Conservation (phyloP, 2,797 vertebrate species). For the Etheostoma perlongum region DNA sequence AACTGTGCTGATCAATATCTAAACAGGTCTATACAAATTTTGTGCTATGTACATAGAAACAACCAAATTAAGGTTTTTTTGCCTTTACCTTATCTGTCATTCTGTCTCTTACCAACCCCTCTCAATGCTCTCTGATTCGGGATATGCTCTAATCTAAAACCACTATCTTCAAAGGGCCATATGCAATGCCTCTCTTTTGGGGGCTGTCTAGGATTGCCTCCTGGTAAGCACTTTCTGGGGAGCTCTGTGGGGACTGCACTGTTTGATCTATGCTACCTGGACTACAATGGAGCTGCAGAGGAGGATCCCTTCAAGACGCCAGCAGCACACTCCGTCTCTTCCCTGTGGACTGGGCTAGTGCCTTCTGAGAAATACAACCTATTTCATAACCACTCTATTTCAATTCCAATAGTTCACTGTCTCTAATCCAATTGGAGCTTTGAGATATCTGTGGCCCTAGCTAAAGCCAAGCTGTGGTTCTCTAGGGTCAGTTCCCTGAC, state of each 20-base stretch:
- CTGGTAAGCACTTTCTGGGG: slow-evolving; percentile 79
- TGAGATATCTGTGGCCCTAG: slow-evolving; percentile 56
- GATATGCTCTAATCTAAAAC: slow-evolving; percentile 75
- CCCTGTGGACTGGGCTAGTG: slow-evolving; percentile 64
- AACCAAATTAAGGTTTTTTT: slow-evolving; percentile 54
- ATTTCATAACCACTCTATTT: slow-evolving; percentile 63
- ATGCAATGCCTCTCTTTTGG: slow-evolving; percentile 73
- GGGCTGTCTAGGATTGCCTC: slow-evolving; percentile 76
- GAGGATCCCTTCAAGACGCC: slow-evolving; percentile 73
- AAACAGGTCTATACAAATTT: slow-evolving; percentile 42
- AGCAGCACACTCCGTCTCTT: slow-evolving; percentile 61
- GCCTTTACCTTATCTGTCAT: slow-evolving; percentile 55
- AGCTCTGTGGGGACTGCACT: slow-evolving; percentile 76
- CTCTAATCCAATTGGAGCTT: slow-evolving; percentile 70
- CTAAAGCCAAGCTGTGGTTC: slow-evolving; percentile 39
- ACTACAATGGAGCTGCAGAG: slow-evolving; percentile 75
- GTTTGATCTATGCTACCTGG: slow-evolving; percentile 82
- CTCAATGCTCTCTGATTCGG: slow-evolving; percentile 57
- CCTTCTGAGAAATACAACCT: slow-evolving; percentile 73
- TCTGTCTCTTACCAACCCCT: slow-evolving; percentile 46
- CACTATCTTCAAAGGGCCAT: slow-evolving; percentile 84
- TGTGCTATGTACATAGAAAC: slow-evolving; percentile 53
- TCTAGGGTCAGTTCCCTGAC: slow-evolving; percentile 36
- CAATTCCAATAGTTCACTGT: slow-evolving; percentile 61
- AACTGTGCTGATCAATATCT: slow-evolving; percentile 51